Conservation (phyloP, 1,140 invertebrate genomes). For the Lethrus apterus region DNA sequence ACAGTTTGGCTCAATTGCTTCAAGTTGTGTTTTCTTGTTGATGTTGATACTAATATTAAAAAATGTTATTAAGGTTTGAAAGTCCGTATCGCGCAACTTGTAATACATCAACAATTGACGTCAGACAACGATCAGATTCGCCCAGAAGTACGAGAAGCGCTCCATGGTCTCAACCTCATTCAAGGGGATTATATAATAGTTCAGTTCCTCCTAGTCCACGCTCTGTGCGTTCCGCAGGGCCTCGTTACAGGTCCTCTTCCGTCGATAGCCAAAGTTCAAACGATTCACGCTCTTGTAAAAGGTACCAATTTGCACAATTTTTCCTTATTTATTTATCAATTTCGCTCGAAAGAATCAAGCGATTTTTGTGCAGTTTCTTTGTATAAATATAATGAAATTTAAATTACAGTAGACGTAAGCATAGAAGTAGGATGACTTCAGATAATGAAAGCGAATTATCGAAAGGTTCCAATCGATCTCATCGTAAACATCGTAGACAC, state of each 20-base stretch:
- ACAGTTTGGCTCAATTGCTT: no score
- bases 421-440: conserved; percentile 67
- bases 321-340: no score
- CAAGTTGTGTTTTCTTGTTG: no score
- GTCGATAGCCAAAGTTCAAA: conserved; percentile 82
- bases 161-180: conserved; percentile 66
- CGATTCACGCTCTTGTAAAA: conserved; percentile 61
- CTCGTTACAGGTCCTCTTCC: conserved; percentile 50
- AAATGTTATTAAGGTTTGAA: conserved; percentile 26
- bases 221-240: conserved; percentile 57
- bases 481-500: conserved; percentile 61
- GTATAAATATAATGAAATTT: background rate
- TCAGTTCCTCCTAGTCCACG: conserved; percentile 55
- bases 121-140: conserved; percentile 52
- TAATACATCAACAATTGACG: conserved; percentile 42
- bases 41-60: conserved; percentile 31
- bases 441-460: conserved; percentile 86
- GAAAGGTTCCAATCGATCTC: conserved; percentile 62
- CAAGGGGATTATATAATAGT: conserved; percentile 61
- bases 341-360: no score
- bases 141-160: conserved; percentile 76
- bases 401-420: conserved; percentile 33
- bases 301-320: conserved; percentile 31
- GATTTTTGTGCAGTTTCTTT: conserved; percentile 12
- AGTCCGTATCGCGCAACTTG: conserved; percentile 46